Evolutionary conservation across 2,113 vertebrate genomes (phyloP).

Genomic region (Xyrauchen texanus): DNA sequence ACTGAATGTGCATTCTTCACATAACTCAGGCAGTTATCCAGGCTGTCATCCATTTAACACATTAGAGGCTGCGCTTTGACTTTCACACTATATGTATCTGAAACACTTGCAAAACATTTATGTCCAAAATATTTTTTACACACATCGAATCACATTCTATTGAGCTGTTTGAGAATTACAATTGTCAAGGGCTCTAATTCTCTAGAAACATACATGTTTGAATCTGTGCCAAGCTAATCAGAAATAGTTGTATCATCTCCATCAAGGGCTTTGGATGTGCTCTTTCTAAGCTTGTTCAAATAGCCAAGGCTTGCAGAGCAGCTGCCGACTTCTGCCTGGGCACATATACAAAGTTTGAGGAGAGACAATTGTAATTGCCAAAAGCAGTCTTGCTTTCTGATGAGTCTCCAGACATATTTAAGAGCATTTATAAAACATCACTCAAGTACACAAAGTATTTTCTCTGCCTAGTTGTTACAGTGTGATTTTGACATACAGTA

Average conservation of each 20-base stretch:
- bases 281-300: slow-evolving; percentile 4
- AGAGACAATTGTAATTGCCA: slow-evolving; percentile 29
- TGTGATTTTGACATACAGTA: slow-evolving; percentile 1
- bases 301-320: slow-evolving; percentile 23
- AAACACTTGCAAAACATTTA: too few species aligned
- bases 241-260: slow-evolving; percentile 18
- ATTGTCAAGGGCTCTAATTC: not conserved
- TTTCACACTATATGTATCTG: too few species aligned
- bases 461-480: not conserved
- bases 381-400: slow-evolving; percentile 38
- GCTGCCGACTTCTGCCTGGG: not conserved
- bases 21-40: slow-evolving; percentile 70
- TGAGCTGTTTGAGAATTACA: not conserved
- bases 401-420: slow-evolving; percentile 1
- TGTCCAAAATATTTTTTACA: not conserved
- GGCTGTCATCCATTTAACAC: slow-evolving; percentile 73
- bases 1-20: slow-evolving; percentile 70
- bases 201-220: slow-evolving; percentile 25
- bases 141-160: not conserved
- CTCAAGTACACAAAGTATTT: not conserved
- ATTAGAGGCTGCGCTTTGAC: slow-evolving; percentile 52
- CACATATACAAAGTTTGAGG: slow-evolving; percentile 13
- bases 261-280: slow-evolving; percentile 11
- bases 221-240: slow-evolving; percentile 28
- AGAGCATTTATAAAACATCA: too few species aligned